phyloP scores from a whole-genome alignment of 1,140 invertebrate species.

The Pararge aegeria region DNA sequence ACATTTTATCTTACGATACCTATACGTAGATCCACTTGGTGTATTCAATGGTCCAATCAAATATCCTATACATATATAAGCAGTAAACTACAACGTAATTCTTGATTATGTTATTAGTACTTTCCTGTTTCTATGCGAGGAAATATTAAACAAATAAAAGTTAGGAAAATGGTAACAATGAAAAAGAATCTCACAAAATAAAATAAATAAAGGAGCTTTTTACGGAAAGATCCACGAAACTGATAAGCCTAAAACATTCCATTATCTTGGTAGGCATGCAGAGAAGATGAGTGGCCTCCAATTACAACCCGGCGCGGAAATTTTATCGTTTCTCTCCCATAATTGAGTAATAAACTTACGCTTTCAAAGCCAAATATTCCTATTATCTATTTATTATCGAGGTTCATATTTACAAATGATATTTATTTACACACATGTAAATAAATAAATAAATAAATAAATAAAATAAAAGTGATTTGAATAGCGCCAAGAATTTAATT shows the following conservation, averaged over 20 bases:
- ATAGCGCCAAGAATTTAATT: no score
- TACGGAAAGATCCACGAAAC: background rate
- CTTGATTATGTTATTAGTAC: background rate
- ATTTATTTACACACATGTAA: no score
- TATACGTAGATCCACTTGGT: no score
- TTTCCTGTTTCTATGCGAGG: background rate
- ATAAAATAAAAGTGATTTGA: no score
- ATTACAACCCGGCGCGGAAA: constrained; percentile 6
- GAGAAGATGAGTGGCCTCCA: constrained; percentile 8
- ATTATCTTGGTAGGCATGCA: constrained; percentile 7
- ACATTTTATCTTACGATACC: no score
- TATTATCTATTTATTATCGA: background rate
- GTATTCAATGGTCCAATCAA: no score
- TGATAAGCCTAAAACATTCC: background rate
- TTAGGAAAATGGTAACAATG: background rate
- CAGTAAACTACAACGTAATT: no score
- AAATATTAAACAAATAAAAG: no score
- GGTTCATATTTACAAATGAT: background rate
- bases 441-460: no score
- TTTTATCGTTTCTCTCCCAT: constrained; percentile 2
- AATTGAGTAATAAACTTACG: constrained; percentile 9
- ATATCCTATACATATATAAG: no score
- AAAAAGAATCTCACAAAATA: background rate
- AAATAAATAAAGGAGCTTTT: background rate
- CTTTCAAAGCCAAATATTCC: constrained; percentile 3